Conservation (phyloP, 2,888 invertebrate species). For the Rapana venosa region DNA sequence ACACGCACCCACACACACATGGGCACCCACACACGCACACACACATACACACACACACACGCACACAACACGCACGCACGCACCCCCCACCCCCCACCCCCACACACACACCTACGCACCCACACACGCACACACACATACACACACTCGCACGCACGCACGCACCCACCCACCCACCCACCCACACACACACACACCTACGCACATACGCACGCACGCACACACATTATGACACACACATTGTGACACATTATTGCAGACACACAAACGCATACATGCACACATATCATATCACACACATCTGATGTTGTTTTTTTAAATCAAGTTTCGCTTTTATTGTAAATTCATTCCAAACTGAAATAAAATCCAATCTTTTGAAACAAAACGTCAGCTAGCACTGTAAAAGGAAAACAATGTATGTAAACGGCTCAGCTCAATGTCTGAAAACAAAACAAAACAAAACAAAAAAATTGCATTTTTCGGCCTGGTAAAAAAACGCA, state of each 20-base stretch:
- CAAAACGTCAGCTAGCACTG: too few species aligned
- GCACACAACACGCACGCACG: background rate
- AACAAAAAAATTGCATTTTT: too few species aligned
- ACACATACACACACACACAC: background rate
- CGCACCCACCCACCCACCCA: background rate
- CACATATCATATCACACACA: background rate
- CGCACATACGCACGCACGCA: background rate
- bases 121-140: background rate
- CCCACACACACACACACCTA: background rate
- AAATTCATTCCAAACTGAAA: too few species aligned
- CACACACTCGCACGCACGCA: background rate
- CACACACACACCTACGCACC: background rate
- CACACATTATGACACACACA: background rate
- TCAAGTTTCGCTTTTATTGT: too few species aligned
- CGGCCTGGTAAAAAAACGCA: too few species aligned
- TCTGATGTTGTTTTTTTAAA: too few species aligned
- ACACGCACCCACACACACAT: background rate
- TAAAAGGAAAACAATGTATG: too few species aligned
- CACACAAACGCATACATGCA: background rate
- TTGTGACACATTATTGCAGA: background rate
- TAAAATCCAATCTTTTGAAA: too few species aligned
- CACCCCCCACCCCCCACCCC: too few species aligned
- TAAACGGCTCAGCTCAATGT: too few species aligned
- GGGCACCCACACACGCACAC: background rate
- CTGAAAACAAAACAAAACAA: too few species aligned